These are phyloP conservation scores for Peromyscus nudipes DNA, from an alignment of 2,797 vertebrate genomes.

Conservation along the genomic window DNA sequence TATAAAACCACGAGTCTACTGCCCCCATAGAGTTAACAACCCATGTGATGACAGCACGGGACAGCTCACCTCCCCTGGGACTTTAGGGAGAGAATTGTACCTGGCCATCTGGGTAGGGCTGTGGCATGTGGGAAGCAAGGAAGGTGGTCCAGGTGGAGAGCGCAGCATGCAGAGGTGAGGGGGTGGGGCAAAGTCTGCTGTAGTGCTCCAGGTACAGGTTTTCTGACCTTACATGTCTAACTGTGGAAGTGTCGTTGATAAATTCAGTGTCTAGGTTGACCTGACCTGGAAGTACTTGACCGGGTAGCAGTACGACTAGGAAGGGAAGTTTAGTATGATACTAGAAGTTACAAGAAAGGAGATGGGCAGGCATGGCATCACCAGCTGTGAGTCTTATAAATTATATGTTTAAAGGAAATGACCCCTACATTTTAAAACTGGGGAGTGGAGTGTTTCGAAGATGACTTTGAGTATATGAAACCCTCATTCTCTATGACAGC, in stretches of 20 bases:
- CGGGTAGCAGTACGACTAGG: fast-evolving
- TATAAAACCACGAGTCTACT: neutral
- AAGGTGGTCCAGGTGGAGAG: too few species aligned
- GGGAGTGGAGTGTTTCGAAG: neutral
- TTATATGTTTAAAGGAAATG: neutral
- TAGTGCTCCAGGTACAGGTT: neutral
- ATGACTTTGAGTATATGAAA: neutral
- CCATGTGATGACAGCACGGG: neutral
- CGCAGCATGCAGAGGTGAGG: neutral
- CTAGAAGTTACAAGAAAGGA: neutral
- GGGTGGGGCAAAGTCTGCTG: too few species aligned
- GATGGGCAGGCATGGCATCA: fast-evolving
- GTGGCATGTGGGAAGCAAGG: fast-evolving
- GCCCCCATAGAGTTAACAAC: fast-evolving
- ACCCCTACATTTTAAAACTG: neutral
- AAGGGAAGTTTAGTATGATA: neutral
- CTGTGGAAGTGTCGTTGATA: neutral
- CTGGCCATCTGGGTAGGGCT: neutral
- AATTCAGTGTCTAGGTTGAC: neutral
- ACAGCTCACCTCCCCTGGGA: neutral
- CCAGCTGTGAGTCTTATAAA: neutral
- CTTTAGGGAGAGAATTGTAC: neutral
- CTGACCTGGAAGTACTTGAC: neutral
- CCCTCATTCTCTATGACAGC: neutral
- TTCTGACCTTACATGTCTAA: neutral